These are phyloP conservation scores for Sinentomon sp. DNA, from an alignment of 2,888 invertebrate species.

Conservation along the genomic window DNA sequence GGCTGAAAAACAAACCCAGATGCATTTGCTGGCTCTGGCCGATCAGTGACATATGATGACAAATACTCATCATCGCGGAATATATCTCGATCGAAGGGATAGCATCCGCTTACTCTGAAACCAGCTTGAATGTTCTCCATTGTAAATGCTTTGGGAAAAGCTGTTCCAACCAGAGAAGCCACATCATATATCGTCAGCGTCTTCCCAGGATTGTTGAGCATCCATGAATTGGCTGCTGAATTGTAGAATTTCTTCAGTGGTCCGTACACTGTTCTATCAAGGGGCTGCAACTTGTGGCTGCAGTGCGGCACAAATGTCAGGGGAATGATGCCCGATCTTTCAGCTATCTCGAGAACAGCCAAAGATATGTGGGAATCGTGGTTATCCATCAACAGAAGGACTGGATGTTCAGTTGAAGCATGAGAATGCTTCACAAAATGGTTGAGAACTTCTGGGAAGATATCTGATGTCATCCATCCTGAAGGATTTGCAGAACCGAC, in stretches of 20 bases:
- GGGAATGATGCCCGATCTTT: slow-evolving; percentile 15
- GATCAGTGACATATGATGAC: slow-evolving; percentile 8
- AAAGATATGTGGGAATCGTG: slow-evolving; percentile 18
- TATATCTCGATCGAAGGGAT: slow-evolving; percentile 7
- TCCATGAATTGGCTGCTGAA: slow-evolving; percentile 12
- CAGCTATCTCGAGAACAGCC: slow-evolving; percentile 13
- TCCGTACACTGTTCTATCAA: slow-evolving; percentile 12
- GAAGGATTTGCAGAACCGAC: slow-evolving; percentile 16
- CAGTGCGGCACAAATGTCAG: slow-evolving; percentile 17
- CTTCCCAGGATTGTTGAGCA: slow-evolving; percentile 10
- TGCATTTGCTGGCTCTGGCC: no score
- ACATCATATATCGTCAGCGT: slow-evolving; percentile 10
- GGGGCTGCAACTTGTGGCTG: slow-evolving; percentile 16
- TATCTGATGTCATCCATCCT: slow-evolving; percentile 18
- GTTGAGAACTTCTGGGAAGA: slow-evolving; percentile 14
- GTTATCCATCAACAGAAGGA: slow-evolving; percentile 18
- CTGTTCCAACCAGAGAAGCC: slow-evolving; percentile 3
- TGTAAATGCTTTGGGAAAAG: slow-evolving; percentile 7
- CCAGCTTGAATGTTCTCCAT: slow-evolving; percentile 7
- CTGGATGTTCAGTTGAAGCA: slow-evolving; percentile 12
- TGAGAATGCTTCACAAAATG: slow-evolving; percentile 15
- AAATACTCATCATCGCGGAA: slow-evolving; percentile 9
- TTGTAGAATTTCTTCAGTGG: slow-evolving; percentile 14
- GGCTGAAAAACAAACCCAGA: no score
- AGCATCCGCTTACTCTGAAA: slow-evolving; percentile 8